Evolutionary conservation across 1,140 invertebrate genomes (phyloP).

Genomic region (Achatina immaculata): DNA sequence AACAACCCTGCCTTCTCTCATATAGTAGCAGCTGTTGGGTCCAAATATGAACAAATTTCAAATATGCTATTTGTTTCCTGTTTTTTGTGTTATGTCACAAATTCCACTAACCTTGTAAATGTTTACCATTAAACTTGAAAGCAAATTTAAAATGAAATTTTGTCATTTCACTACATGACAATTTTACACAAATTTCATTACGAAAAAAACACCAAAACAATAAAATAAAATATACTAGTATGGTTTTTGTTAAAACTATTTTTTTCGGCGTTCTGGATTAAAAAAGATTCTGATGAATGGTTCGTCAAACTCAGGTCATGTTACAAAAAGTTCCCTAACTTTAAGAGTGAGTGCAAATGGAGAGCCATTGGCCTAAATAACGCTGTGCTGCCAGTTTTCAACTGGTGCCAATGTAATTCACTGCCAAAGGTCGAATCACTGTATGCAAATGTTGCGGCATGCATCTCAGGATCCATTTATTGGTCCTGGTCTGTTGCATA

Average conservation of each 20-base stretch:
- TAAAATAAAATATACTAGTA: conserved; percentile 31
- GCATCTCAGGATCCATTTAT: conserved; percentile 25
- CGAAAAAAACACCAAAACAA: conserved; percentile 28
- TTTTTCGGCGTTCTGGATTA: conserved; percentile 41
- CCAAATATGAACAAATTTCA: background rate
- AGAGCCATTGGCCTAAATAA: conserved; percentile 13
- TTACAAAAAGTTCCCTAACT: background rate
- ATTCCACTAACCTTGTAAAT: conserved; percentile 32
- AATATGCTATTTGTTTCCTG: background rate
- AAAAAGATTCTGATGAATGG: conserved; percentile 28
- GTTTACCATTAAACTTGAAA: conserved; percentile 5
- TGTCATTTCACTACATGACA: conserved; percentile 40
- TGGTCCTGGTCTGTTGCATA: conserved; percentile 30
- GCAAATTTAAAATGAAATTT: conserved; percentile 20
- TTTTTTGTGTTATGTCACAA: conserved; percentile 1
- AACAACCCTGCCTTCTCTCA: background rate
- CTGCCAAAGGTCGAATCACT: conserved; percentile 8
- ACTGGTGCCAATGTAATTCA: background rate
- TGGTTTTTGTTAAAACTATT: conserved; percentile 10
- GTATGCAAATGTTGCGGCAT: conserved; percentile 29
- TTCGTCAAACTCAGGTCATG: background rate
- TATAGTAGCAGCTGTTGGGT: background rate
- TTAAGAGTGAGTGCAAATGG: conserved; percentile 8
- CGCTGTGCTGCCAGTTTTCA: background rate
- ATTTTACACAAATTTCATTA: conserved; percentile 38